Evolutionary conservation across 2,888 invertebrate species (phyloP).

Genomic region (Synergus umbraculus): DNA sequence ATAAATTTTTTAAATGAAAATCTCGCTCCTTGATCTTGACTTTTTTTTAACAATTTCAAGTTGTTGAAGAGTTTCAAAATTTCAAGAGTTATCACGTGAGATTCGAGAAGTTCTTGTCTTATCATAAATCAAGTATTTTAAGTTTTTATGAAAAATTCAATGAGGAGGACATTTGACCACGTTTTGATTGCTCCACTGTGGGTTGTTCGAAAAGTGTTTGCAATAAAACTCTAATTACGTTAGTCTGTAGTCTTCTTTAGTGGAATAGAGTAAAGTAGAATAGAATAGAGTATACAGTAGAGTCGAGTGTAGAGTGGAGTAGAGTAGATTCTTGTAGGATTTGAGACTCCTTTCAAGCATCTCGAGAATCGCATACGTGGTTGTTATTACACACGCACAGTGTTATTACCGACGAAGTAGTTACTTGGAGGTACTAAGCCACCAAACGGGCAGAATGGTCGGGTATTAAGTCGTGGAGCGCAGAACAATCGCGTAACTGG

Average conservation of each 20-base stretch:
- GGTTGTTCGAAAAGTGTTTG: too few species aligned
- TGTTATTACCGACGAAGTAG: slow-evolving; percentile 32
- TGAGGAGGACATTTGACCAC: too few species aligned
- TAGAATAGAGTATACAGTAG: slow-evolving; percentile 10
- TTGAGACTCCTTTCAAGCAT: slow-evolving; percentile 22
- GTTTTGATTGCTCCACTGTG: too few species aligned
- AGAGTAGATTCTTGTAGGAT: slow-evolving; percentile 22
- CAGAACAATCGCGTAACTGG: slow-evolving; percentile 52
- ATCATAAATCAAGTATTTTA: too few species aligned
- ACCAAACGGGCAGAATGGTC: slow-evolving; percentile 43
- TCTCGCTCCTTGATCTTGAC: too few species aligned
- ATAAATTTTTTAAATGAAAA: too few species aligned
- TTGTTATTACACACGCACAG: slow-evolving; percentile 40
- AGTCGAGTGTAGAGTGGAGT: background rate
- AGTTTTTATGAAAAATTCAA: too few species aligned
- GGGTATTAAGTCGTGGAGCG: slow-evolving; percentile 57
- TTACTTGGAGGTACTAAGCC: slow-evolving; percentile 37
- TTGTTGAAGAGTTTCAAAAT: too few species aligned
- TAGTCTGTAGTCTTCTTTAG: background rate
- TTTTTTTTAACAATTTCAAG: too few species aligned
- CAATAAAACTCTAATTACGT: background rate
- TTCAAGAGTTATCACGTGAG: too few species aligned
- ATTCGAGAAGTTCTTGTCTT: too few species aligned
- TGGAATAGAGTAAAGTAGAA: background rate
- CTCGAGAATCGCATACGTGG: slow-evolving; percentile 29